A percentile compares a stretch with the other conserved stretches of the same genome.
These are phyloP conservation scores for Hermatobates lingyangjiaoensis DNA, from an alignment of 1,140 invertebrate genomes.

Conservation along the genomic window DNA sequence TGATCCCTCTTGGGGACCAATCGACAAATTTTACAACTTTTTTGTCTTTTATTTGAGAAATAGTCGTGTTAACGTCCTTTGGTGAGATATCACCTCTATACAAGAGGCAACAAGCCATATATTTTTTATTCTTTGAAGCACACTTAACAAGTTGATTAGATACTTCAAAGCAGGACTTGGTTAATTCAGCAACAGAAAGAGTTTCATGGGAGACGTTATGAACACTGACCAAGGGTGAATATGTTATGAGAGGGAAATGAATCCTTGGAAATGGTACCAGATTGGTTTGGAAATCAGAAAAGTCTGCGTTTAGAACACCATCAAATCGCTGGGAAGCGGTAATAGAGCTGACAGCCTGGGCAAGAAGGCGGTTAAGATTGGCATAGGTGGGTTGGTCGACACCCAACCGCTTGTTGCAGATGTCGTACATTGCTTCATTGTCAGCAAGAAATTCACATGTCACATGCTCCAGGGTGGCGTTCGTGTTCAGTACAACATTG, in stretches of 20 bases:
- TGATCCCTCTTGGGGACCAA: constrained; percentile 10
- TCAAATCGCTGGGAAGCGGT: constrained; percentile 42
- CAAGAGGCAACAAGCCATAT: constrained; percentile 40
- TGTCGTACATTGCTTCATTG: constrained; percentile 66
- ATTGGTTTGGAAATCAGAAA: constrained; percentile 47
- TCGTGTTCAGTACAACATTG: constrained; percentile 59
- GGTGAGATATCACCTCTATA: constrained; percentile 36
- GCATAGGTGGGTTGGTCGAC: constrained; percentile 41
- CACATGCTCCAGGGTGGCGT: constrained; percentile 52
- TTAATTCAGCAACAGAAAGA: constrained; percentile 27
- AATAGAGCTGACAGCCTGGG: constrained; percentile 35
- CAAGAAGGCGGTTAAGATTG: constrained; percentile 60
- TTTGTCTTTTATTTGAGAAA: constrained; percentile 26
- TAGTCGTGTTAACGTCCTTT: constrained; percentile 38
- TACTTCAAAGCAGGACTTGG: constrained; percentile 26
- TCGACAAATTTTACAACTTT: constrained; percentile 32
- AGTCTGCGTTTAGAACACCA: constrained; percentile 47
- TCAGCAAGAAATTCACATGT: constrained; percentile 74
- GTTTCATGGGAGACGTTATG: constrained; percentile 34
- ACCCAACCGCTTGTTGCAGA: constrained; percentile 29
- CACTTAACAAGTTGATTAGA: constrained; percentile 37
- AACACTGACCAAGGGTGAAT: constrained; percentile 30
- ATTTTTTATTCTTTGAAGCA: constrained; percentile 25
- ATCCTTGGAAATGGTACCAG: constrained; percentile 33
- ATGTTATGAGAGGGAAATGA: constrained; percentile 33